These are phyloP conservation scores for Leguminivora glycinivorella DNA, from an alignment of 1,140 invertebrate species.

Conservation along the genomic window DNA sequence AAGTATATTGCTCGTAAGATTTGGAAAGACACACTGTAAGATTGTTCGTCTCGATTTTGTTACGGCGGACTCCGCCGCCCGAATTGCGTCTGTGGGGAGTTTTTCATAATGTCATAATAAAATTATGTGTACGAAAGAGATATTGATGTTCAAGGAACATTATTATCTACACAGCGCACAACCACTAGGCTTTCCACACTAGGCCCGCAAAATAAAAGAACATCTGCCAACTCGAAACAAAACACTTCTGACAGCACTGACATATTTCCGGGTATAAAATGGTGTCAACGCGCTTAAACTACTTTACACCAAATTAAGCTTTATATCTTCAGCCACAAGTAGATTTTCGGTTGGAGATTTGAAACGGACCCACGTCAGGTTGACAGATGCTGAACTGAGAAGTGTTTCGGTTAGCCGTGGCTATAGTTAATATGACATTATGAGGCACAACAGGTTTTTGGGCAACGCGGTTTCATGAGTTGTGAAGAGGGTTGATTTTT, in stretches of 20 bases:
- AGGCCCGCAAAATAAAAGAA: not conserved
- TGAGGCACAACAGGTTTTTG: conserved; percentile 26
- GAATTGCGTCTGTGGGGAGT: too few relatives aligned
- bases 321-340: not conserved
- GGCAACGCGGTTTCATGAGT: not conserved
- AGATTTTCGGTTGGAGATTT: not conserved
- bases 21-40: too few relatives aligned
- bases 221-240: conserved; percentile 8
- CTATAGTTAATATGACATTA: conserved; percentile 17
- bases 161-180: too few relatives aligned
- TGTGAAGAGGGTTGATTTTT: conserved; percentile 19
- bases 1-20: too few relatives aligned
- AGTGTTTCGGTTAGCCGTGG: conserved; percentile 16
- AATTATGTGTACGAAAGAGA: too few relatives aligned
- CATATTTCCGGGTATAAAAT: conserved; percentile 18
- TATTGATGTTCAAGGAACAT: too few relatives aligned
- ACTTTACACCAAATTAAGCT: too few relatives aligned
- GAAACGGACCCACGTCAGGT: conserved; percentile 1
- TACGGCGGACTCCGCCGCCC: too few relatives aligned
- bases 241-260: conserved; percentile 1
- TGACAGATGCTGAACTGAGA: conserved; percentile 23
- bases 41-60: too few relatives aligned
- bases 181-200: too few relatives aligned
- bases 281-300: conserved; percentile 4
- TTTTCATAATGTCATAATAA: too few relatives aligned